Evolutionary conservation across 2,113 vertebrate genomes (phyloP), one percentile per base, ranked within the genome.

Genomic region (Pollimyrus isidori): DNA sequence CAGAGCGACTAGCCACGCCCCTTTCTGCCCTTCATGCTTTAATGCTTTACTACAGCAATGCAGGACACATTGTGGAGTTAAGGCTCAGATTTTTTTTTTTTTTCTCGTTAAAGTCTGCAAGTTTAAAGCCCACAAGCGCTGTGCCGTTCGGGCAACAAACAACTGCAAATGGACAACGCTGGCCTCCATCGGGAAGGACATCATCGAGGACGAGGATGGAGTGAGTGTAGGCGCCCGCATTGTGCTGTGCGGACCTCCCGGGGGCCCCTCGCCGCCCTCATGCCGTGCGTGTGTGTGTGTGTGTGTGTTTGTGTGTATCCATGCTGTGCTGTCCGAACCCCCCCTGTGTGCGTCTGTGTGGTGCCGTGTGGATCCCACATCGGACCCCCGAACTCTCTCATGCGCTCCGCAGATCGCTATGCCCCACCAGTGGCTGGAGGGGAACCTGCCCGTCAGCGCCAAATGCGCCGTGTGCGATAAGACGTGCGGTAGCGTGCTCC

Each of bases 151-250:
- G 93, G 98, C 98, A 91, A 98, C 96, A 26, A 99, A 99, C 92
- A 99, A 99, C 93, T 99, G 98, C 94, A 99, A 99, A 89, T 99
- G 98, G 98, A 99, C 98, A 1, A 99, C 98, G 0, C 93, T 99
- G 94, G 98, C 98, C 39, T 99, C 98, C 80, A 96, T 99, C 42
- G 98, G 98, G 90, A 99, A 97, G 94, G 98, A 99, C 90, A 98
- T 99, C 46, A 97, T 99, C 52, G 98, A 99, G 92, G 97, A 99
- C 48, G 98, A 99, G 93, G 98, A 99, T 13, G 98, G 98, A 93
- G 98, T 99, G 93, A 96, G 94, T 93, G 35, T 50, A 11, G 26
- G 50, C 87, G 21, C 13, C 13, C 6, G 23, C 6, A 26, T 23
- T 45, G 4, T 65, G 58, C 11, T 9, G 39, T 87, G 26, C 56